Percentiles rank a stretch among this genome's conserved stretches.
phyloP scores from a whole-genome alignment of 2,888 invertebrate genomes.

The Pegoplata infirma region DNA sequence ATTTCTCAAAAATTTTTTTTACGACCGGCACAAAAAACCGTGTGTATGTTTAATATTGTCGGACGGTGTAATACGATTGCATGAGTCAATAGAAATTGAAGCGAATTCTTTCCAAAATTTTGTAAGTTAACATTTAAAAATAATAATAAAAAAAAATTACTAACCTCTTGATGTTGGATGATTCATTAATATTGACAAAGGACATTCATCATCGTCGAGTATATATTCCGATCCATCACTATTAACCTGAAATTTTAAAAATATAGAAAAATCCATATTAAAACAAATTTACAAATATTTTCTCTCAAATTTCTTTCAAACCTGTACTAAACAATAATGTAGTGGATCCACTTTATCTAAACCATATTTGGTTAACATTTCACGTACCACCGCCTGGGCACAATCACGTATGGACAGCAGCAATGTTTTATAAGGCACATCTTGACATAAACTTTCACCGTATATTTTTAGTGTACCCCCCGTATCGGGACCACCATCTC shows the following conservation, averaged over 20 bases:
- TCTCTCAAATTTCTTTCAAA: no score
- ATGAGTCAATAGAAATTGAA: no score
- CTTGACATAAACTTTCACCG: conserved; percentile 96
- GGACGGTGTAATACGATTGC: no score
- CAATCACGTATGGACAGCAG: conserved; percentile 95
- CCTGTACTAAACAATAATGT: conserved; percentile 97
- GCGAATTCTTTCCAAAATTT: no score
- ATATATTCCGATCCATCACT: conserved; percentile 90
- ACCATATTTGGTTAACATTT: conserved; percentile 98
- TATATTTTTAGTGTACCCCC: conserved; percentile 95
- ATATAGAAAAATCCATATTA: conserved; percentile 19
- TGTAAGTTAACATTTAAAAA: no score
- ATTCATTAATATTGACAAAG: conserved; percentile 94
- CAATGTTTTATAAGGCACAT: conserved; percentile 98
- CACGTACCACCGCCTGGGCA: conserved; percentile 94
- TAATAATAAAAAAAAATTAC: no score
- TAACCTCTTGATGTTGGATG: conserved; percentile 91
- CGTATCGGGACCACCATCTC: conserved; percentile 96
- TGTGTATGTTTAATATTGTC: no score
- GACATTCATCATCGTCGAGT: conserved; percentile 98
- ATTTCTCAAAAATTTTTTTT: no score
- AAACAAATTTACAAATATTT: not conserved
- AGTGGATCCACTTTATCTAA: conserved; percentile 92
- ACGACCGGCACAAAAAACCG: no score
- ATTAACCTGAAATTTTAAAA: conserved; percentile 79